Base-by-base conservation (phyloP, 1,140 invertebrate species). In the Leptoteleia sp. region DNA sequence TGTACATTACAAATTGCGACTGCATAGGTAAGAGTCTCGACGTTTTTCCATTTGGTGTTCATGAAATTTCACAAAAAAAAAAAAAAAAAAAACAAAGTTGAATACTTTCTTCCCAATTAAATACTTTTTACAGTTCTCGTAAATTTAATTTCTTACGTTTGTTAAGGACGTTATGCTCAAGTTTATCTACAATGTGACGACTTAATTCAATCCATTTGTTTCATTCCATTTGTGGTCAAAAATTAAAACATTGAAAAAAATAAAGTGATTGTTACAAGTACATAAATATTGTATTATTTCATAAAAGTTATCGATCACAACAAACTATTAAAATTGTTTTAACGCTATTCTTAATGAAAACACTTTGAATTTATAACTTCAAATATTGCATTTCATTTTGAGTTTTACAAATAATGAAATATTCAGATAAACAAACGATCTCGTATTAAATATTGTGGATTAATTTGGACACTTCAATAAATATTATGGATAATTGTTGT, bases 81-180 rank as follows among this genome's bases (percentile, higher is more conserved):
- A n/a, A n/a, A n/a, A n/a, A n/a, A n/a, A n/a, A n/a, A n/a, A n/a
- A n/a, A n/a, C n/a, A 47, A 19, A 27, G 15, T 29, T 29, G 45
- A 38, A 62, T 73, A 64, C 50, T 64, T 64, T 73, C 12, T 17
- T 15, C 33, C 33, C 48, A 59, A 64, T 38, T 62, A 73, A 73
- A 72, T 57, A 57, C 15, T 47, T 47, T 73, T 65, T 42, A 57
- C 16, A 11, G 11, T 13, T 3, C 11, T 31, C 12, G 25, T 38
- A 57, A 33, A 52, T 48, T 55, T 55, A 9, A 33, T 48, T 55
- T 43, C 38, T 55, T 42, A 37, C 45, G 43, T 48, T 61, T 16
- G 65, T 59, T 59, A 52, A 59, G 45, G 11, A 38, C 43, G 25
- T 70, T 50, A 52, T 12, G n/a, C 5, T 6, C 11, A 15, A 25